phyloP scores from a whole-genome alignment of 2,888 invertebrate species.

The Ophion costatus region DNA sequence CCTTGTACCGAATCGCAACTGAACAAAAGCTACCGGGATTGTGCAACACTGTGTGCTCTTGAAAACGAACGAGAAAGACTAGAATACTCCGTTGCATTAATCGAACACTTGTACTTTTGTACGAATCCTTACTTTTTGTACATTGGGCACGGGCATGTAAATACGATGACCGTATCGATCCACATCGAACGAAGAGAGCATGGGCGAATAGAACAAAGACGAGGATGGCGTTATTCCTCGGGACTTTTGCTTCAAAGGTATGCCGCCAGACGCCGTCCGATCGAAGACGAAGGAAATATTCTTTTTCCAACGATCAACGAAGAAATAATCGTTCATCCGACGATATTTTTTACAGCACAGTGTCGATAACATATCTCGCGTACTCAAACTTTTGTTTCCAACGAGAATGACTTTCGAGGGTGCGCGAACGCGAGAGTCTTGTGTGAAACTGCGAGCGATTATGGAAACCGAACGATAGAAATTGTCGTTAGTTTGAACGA shows the following conservation, averaged over 20 bases:
- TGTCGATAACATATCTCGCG: neutral
- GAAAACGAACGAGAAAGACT: constrained; percentile 33
- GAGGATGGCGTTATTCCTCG: neutral
- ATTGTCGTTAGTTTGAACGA: constrained; percentile 14
- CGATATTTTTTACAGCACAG: neutral
- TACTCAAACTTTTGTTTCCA: neutral
- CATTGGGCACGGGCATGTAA: neutral
- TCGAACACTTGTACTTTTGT: constrained; percentile 20
- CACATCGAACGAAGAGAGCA: neutral
- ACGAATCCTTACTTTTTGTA: neutral
- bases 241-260: neutral
- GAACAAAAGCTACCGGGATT: constrained; percentile 67
- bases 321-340: neutral
- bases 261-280: neutral
- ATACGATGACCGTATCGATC: neutral
- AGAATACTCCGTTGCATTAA: constrained; percentile 37
- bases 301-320: neutral
- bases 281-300: neutral
- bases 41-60: constrained; percentile 72
- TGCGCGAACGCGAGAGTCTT: neutral
- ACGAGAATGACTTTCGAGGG: neutral
- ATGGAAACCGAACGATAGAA: neutral
- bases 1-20: neutral
- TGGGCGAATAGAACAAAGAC: neutral
- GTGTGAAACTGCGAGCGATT: neutral